A percentile compares a stretch with the other conserved stretches of the same genome.
Evolutionary conservation across 2,888 invertebrate species (phyloP).

Genomic region (Lingula anatina): DNA sequence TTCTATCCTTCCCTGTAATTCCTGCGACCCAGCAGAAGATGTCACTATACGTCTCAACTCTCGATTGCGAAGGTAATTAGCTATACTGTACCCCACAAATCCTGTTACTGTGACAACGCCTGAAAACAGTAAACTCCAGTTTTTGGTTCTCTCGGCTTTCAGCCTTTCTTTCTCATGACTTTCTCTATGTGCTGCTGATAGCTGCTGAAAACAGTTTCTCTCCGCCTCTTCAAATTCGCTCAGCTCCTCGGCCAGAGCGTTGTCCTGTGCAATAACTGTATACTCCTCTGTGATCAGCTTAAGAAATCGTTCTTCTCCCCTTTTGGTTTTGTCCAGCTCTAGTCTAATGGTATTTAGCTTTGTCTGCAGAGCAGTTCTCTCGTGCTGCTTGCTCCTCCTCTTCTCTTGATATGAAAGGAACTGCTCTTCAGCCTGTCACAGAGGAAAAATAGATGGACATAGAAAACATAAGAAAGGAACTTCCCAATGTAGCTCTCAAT

Average conservation of each 20-base stretch:
- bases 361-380: slow-evolving; percentile 28
- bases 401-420: slow-evolving; percentile 36
- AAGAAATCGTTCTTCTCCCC: slow-evolving; percentile 73
- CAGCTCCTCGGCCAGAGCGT: slow-evolving; percentile 58
- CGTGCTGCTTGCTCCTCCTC: slow-evolving; percentile 29
- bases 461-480: too few relatives aligned
- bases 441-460: too few relatives aligned
- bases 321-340: slow-evolving; percentile 70
- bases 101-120: slow-evolving; percentile 63
- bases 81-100: slow-evolving; percentile 64
- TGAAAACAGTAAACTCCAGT: slow-evolving; percentile 74
- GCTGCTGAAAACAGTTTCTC: slow-evolving; percentile 63
- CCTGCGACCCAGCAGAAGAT: slow-evolving; percentile 17
- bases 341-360: slow-evolving; percentile 66
- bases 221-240: slow-evolving; percentile 68
- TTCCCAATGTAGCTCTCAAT: too few relatives aligned
- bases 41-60: slow-evolving; percentile 61
- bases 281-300: slow-evolving; percentile 66
- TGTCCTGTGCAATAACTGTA: slow-evolving; percentile 48
- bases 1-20: slow-evolving; percentile 8
- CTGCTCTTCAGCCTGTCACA: slow-evolving; percentile 39
- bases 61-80: slow-evolving; percentile 63
- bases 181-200: slow-evolving; percentile 71
- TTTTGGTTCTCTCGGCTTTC: slow-evolving; percentile 77
- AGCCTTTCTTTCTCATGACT: slow-evolving; percentile 79